phyloP scores from a whole-genome alignment of 2,888 invertebrate species.

The Callyntrura sp. region DNA sequence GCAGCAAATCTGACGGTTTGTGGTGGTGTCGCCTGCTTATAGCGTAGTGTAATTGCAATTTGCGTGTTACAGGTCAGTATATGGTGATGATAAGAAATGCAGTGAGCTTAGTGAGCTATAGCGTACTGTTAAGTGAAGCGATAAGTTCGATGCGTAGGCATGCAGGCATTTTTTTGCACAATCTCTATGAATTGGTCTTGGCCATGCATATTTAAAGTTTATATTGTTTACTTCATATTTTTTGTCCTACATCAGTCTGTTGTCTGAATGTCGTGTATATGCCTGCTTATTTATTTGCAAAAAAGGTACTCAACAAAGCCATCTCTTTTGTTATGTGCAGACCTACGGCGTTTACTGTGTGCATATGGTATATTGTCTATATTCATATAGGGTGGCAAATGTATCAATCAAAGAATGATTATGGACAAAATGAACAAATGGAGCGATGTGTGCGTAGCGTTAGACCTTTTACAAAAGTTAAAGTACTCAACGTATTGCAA shows the following conservation, averaged over 20 bases:
- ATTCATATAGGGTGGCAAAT: not conserved
- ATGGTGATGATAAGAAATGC: not conserved
- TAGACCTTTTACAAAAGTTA: constrained; percentile 11
- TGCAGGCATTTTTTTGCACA: constrained; percentile 29
- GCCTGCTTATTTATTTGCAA: not conserved
- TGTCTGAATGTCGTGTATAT: not conserved
- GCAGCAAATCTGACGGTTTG: not conserved
- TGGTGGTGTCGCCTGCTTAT: not conserved
- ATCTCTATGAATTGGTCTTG: constrained; percentile 29
- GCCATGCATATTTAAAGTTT: constrained; percentile 38
- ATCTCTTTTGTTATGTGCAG: not conserved
- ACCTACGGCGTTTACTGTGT: not conserved
- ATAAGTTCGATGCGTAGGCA: not conserved
- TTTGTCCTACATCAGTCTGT: not conserved
- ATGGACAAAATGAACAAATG: constrained; percentile 56
- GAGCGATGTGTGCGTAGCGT: constrained; percentile 34
- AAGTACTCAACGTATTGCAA: not conserved
- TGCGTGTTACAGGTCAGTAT: constrained; percentile 2
- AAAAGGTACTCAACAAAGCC: not conserved
- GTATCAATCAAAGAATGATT: constrained; percentile 1
- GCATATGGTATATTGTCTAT: not conserved
- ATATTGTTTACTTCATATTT: not conserved
- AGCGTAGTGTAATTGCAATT: not conserved
- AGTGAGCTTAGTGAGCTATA: not conserved
- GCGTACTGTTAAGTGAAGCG: not conserved